These are phyloP conservation scores for Pteromalus puparum DNA, from an alignment of 1,140 invertebrate species.

Conservation along the genomic window DNA sequence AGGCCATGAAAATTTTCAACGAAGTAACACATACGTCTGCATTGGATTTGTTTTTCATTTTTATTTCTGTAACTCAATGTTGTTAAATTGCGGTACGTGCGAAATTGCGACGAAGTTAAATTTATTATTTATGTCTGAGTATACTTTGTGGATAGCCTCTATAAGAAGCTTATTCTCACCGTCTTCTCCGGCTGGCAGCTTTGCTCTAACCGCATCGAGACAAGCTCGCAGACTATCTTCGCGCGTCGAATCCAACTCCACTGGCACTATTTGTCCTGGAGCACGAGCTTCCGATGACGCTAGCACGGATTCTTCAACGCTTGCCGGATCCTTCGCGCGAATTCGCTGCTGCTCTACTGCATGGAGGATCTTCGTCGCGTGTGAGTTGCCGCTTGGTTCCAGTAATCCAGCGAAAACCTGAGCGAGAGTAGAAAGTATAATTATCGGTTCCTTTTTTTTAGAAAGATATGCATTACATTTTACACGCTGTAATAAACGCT, in stretches of 20 bases:
- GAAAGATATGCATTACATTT: background rate
- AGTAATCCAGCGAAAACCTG: conserved; percentile 83
- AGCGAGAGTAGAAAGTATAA: background rate
- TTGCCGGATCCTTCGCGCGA: conserved; percentile 66
- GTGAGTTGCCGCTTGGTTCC: conserved; percentile 60
- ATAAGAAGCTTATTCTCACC: conserved; percentile 74
- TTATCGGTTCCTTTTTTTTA: background rate
- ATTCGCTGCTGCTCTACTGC: conserved; percentile 76
- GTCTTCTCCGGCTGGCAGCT: conserved; percentile 88
- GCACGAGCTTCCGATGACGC: conserved; percentile 65
- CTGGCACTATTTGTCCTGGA: conserved; percentile 79
- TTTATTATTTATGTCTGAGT: background rate
- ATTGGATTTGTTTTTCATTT: too few species aligned
- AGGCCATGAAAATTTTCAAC: too few species aligned
- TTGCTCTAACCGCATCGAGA: conserved; percentile 84
- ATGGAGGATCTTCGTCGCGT: conserved; percentile 79
- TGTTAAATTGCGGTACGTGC: background rate
- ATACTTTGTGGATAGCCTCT: background rate
- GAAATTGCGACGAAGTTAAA: background rate
- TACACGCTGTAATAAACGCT: too few species aligned
- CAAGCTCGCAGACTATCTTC: conserved; percentile 87
- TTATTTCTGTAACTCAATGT: too few species aligned
- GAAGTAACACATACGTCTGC: too few species aligned
- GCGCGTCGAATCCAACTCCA: conserved; percentile 86
- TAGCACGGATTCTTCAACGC: conserved; percentile 57